Percentiles rank a stretch among this genome's conserved stretches.
Evolutionary conservation across 2,797 vertebrate species (phyloP).

Genomic region (Aldrovandia affinis): DNA sequence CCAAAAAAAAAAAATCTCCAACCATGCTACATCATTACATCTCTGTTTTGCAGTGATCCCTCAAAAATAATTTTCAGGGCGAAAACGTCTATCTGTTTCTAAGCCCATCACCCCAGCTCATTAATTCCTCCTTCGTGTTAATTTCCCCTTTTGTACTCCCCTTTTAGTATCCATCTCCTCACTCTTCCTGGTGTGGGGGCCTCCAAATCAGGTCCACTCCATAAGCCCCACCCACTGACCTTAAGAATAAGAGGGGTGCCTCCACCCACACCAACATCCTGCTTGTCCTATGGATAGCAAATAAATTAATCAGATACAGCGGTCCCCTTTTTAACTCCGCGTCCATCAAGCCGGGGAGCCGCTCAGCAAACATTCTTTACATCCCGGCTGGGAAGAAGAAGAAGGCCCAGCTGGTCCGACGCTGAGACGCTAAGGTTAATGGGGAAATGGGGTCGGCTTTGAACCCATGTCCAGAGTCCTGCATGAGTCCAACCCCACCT

Average conservation of each 20-base stretch:
- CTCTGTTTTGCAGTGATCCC: conserved; percentile 13
- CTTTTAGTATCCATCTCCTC: neutral
- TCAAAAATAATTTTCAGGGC: conserved; percentile 12
- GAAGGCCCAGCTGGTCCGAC: conserved; percentile 27
- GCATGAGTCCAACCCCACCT: neutral
- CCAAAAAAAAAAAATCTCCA: neutral
- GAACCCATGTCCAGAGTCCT: conserved; percentile 27
- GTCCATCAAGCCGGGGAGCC: conserved; percentile 22
- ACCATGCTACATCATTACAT: neutral
- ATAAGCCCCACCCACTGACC: conserved; percentile 62
- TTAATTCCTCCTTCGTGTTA: neutral
- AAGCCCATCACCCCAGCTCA: neutral
- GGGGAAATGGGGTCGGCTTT: conserved; percentile 14
- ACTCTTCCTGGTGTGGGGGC: conserved; percentile 22
- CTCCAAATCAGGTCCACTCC: neutral
- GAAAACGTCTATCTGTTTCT: conserved; percentile 1
- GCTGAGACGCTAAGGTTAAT: conserved; percentile 27
- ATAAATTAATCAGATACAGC: conserved; percentile 76
- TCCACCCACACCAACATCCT: conserved; percentile 57
- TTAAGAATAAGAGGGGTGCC: conserved; percentile 64
- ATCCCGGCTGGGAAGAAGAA: neutral
- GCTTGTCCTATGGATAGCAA: conserved; percentile 70
- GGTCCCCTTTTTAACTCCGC: conserved; percentile 56
- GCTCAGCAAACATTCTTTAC: conserved; percentile 21
- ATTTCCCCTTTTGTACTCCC: neutral